Evolutionary conservation across 2,113 vertebrate species (phyloP), one percentile per base, ranked within the genome.

Genomic region (Sialia sialis): DNA sequence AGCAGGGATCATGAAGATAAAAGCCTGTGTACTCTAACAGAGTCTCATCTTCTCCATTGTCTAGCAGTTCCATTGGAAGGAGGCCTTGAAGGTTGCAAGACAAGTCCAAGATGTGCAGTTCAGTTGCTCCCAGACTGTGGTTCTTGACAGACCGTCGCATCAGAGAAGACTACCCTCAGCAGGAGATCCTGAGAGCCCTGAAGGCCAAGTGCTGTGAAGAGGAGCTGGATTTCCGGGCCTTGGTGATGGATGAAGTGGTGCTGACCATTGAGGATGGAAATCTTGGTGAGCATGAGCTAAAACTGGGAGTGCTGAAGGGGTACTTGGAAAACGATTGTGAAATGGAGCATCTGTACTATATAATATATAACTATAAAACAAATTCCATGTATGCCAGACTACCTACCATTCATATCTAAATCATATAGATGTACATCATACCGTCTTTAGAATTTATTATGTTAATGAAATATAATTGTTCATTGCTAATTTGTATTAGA

Each of bases 71-170:
- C 51, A 30, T 60, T 97, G 80, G 83, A 94, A 97, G 59, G 82
- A 97, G 70, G 63, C 85, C 73, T 95, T 80, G 84, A 60, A 82
- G 90, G 78, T 92, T 95, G 91, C 81, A 92, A 94, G 82, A 96
- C 54, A 84, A 89, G 73, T 95, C 88, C 97, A 98, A 98, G 97
- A 98, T 98, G 98, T 98, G 98, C 97, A 98, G 98, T 96, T 98
- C 98, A 14, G 96, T 97, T 95, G 95, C 96, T 86, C 97, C 97
- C 80, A 98, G 97, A 39, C 90, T 98, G 87, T 98, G 98, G 98
- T 98, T 98, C 97, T 94, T 98, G 92, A 98, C 98, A 66, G 98
- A 98, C 97, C 97, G 98, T 88, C 98, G 98, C 88, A 98, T 98
- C 95, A 97, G 97, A 77, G 98, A 98, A 95, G 98, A 98, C 84